A percentile compares a stretch with the other conserved stretches of the same genome.
Conservation (phyloP, 2,888 invertebrate species). For the Tenthredo notha region DNA sequence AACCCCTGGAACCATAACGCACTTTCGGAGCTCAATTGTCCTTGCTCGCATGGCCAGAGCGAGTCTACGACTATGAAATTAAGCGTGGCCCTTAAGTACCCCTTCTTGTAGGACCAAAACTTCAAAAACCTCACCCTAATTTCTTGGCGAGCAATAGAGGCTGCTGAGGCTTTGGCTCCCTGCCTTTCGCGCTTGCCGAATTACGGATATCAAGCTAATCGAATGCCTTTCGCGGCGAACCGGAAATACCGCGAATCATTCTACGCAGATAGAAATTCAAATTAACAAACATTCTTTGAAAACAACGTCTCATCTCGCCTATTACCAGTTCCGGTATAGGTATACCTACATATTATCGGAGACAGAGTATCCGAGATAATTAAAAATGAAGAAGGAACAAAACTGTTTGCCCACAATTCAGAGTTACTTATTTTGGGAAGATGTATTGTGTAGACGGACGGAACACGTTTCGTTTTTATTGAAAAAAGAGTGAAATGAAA, state of each 20-base stretch:
- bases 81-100: conserved; percentile 26
- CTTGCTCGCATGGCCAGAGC: conserved; percentile 67
- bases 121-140: conserved; percentile 33
- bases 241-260: conserved; percentile 50
- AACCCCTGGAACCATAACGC: conserved; percentile 14
- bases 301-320: conserved; percentile 47
- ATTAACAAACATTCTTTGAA: conserved; percentile 52
- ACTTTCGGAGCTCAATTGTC: conserved; percentile 62
- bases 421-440: not conserved
- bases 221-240: conserved; percentile 44
- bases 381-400: not conserved
- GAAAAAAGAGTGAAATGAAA: not conserved
- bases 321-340: not conserved
- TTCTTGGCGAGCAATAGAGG: conserved; percentile 15
- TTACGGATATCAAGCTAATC: conserved; percentile 46
- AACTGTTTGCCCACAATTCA: not conserved
- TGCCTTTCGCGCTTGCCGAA: conserved; percentile 7
- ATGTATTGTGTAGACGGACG: not conserved
- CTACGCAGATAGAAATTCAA: conserved; percentile 45
- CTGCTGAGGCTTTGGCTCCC: not conserved
- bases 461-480: not conserved
- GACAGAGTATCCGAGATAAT: conserved; percentile 7
- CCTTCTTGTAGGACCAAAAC: conserved; percentile 15
- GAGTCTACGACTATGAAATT: conserved; percentile 5
- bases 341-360: not conserved